Conservation (phyloP, 2,113 vertebrate species). For the Leucopternis melanops region DNA sequence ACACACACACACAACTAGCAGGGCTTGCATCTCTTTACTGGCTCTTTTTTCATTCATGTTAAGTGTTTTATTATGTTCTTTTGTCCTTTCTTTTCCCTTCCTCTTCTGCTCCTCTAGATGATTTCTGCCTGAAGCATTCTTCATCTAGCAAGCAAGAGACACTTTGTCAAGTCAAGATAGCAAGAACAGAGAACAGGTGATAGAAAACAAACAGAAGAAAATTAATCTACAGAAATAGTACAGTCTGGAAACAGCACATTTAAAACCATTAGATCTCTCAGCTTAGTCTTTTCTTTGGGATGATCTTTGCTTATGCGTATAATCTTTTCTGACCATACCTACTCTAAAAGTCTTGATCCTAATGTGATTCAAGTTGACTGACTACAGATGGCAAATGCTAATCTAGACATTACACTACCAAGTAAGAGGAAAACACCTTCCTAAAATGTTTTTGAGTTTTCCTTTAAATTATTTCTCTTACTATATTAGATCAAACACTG, state of each 20-base stretch:
- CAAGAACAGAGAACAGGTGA: background rate
- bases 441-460: background rate
- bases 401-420: background rate
- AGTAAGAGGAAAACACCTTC: background rate
- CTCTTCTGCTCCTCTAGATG: background rate
- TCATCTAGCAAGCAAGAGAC: background rate
- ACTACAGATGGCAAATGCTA: background rate
- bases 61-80: background rate
- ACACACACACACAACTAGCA: background rate
- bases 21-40: background rate
- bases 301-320: background rate
- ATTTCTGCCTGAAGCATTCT: background rate
- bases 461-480: background rate
- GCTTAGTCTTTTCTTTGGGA: background rate
- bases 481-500: background rate
- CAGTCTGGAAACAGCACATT: background rate
- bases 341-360: background rate
- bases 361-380: background rate
- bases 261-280: background rate
- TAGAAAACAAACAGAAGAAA: constrained; percentile 3
- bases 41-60: background rate
- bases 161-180: background rate
- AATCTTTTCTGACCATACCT: background rate
- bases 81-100: background rate
- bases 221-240: background rate